Conservation (phyloP, 1,140 invertebrate species). For the Brachystomella parvula region DNA sequence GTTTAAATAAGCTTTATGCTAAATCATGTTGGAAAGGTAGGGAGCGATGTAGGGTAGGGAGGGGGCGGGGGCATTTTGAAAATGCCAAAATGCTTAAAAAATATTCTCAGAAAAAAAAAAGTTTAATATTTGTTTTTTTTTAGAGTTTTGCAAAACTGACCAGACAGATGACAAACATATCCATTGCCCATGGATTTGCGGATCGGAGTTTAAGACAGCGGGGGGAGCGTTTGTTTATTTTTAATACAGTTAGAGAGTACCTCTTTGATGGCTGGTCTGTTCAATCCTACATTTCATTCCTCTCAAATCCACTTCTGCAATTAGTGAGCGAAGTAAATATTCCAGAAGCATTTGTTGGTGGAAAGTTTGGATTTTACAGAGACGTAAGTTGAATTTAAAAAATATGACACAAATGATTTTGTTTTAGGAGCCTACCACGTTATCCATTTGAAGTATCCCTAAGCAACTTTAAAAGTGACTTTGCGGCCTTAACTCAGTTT, state of each 20-base stretch:
- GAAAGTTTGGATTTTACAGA: constrained; percentile 35
- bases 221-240: constrained; percentile 35
- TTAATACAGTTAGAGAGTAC: constrained; percentile 33
- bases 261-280: constrained; percentile 36
- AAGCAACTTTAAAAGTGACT: no score
- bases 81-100: not conserved
- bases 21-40: not conserved
- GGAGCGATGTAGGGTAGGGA: not conserved
- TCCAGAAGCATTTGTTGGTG: constrained; percentile 26
- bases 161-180: constrained; percentile 29
- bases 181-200: constrained; percentile 28
- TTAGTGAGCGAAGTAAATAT: constrained; percentile 28
- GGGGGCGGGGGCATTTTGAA: not conserved
- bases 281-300: constrained; percentile 29
- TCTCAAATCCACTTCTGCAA: constrained; percentile 26
- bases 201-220: constrained; percentile 32
- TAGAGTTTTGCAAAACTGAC: constrained; percentile 31
- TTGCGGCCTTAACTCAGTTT: no score
- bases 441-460: no score
- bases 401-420: no score
- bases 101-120: constrained; percentile 5
- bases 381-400: constrained; percentile 26
- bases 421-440: no score
- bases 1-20: constrained; percentile 3
- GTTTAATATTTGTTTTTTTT: constrained; percentile 10